phyloP scores from a whole-genome alignment of 2,797 vertebrate genomes.

The Pogoniulus pusillus region DNA sequence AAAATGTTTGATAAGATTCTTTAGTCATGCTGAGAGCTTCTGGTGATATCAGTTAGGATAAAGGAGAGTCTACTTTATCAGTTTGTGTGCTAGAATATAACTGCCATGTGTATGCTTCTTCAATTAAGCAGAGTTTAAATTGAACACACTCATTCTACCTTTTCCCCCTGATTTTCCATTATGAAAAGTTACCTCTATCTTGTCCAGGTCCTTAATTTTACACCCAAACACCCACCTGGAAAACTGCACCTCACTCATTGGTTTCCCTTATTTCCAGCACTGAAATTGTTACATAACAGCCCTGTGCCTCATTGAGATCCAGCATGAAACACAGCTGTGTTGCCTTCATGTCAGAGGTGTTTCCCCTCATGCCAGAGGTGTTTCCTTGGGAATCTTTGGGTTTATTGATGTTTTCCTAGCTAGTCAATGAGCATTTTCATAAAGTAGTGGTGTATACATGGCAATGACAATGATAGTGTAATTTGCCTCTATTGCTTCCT shows the following conservation, averaged over 20 bases:
- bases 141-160: neutral
- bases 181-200: neutral
- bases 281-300: neutral
- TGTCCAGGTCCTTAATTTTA: slow-evolving; percentile 6
- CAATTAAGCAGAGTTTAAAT: slow-evolving; percentile 13
- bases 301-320: neutral
- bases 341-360: no score
- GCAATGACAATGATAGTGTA: slow-evolving; percentile 56
- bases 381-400: slow-evolving; percentile 11
- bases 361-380: slow-evolving; percentile 4
- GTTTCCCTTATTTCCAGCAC: slow-evolving; percentile 12
- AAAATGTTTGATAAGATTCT: neutral
- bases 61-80: neutral
- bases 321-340: neutral
- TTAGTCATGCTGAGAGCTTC: neutral
- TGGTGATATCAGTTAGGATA: neutral
- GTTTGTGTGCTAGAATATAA: neutral
- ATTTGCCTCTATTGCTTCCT: slow-evolving; percentile 66
- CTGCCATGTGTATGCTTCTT: neutral
- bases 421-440: slow-evolving; percentile 17
- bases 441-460: slow-evolving; percentile 26
- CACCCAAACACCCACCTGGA: neutral
- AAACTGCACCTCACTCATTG: slow-evolving; percentile 25
- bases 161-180: slow-evolving; percentile 6
- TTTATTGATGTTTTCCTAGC: slow-evolving; percentile 43